Conservation (phyloP, 1,140 invertebrate species). For the Rhagoletis pomonella region DNA sequence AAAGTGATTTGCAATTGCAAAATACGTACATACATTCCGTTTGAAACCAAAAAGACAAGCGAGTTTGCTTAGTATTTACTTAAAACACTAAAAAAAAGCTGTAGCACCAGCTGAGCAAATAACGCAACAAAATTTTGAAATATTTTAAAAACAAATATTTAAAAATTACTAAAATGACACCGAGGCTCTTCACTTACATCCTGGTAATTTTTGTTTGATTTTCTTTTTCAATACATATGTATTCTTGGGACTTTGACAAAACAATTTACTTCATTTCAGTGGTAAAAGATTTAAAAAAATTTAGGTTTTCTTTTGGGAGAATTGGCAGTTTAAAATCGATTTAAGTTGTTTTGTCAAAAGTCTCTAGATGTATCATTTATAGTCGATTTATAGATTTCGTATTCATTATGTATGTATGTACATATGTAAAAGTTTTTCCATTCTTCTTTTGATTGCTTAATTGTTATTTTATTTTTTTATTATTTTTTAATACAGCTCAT, state of each 20-base stretch:
- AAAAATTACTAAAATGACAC: conserved; percentile 63
- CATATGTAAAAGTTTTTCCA: too few species aligned
- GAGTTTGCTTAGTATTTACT: neutral
- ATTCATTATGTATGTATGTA: too few species aligned
- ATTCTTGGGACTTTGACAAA: neutral
- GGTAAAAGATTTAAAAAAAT: too few species aligned
- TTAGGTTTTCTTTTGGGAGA: too few species aligned
- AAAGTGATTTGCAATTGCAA: conserved; percentile 32
- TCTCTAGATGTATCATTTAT: too few species aligned
- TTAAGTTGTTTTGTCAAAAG: too few species aligned
- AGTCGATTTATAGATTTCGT: too few species aligned
- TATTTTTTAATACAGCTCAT: too few species aligned
- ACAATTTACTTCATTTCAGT: too few species aligned
- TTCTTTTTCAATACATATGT: neutral
- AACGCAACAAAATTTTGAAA: neutral
- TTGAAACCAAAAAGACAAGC: neutral
- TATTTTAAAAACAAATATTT: conserved; percentile 26
- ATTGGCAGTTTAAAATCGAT: too few species aligned
- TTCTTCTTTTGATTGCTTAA: too few species aligned
- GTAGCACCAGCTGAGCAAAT: neutral
- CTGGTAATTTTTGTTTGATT: conserved; percentile 62
- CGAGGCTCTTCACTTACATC: conserved; percentile 70
- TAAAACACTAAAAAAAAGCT: neutral
- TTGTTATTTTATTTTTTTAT: too few species aligned
- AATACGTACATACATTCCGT: neutral